A percentile compares a stretch with the other conserved stretches of the same genome.
phyloP scores from a whole-genome alignment of 1,140 invertebrate species.

The Drosophila nikananu region DNA sequence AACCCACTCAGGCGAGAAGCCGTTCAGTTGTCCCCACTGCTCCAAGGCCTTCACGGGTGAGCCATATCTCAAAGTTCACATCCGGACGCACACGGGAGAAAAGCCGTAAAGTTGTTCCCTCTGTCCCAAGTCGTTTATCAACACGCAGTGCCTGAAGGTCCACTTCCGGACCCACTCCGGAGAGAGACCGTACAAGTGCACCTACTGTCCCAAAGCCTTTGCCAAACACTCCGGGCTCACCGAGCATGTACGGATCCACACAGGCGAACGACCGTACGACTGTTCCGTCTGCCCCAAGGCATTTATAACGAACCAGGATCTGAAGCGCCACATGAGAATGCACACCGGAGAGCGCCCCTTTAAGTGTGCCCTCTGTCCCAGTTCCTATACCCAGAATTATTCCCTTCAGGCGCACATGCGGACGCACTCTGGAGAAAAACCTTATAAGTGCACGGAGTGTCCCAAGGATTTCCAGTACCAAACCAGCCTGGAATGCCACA shows the following conservation, averaged over 20 bases:
- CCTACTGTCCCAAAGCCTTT: neutral
- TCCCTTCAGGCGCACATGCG: constrained; percentile 6
- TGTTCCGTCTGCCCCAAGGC: constrained; percentile 1
- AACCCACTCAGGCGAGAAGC: constrained; percentile 4
- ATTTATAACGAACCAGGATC: constrained; percentile 6
- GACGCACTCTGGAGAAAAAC: neutral
- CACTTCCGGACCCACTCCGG: constrained; percentile 8
- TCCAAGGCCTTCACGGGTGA: neutral
- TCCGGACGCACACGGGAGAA: constrained; percentile 5
- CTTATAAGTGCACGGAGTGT: constrained; percentile 8
- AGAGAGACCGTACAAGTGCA: constrained; percentile 2
- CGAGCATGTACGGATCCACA: constrained; percentile 3
- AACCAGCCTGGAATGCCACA: constrained; percentile 1
- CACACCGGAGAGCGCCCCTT: constrained; percentile 8
- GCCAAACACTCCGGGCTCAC: constrained; percentile 1
- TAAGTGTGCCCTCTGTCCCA: constrained; percentile 4
- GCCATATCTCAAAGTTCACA: constrained; percentile 5
- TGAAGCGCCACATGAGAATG: constrained; percentile 10
- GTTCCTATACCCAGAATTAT: constrained; percentile 4
- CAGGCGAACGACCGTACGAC: constrained; percentile 9
- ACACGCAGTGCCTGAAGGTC: constrained; percentile 1
- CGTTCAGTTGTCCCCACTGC: constrained; percentile 1
- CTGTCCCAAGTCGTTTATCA: constrained; percentile 4
- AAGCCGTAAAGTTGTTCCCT: constrained; percentile 1
- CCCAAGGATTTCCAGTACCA: constrained; percentile 9